Conservation (phyloP, 1,140 invertebrate species). For the Trichomalopsis sarcophagae region DNA sequence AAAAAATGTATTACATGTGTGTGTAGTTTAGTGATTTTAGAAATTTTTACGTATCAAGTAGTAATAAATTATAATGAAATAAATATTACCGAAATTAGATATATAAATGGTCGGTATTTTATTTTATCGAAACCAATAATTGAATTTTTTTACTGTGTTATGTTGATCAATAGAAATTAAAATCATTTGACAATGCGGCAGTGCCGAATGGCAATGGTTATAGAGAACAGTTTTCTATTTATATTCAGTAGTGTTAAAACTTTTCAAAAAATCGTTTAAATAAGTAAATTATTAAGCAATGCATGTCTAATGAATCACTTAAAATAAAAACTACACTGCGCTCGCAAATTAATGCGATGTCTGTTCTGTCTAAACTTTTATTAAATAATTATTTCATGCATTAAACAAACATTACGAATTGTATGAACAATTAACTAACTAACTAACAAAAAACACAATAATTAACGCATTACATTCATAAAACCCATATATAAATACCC, state of each 20-base stretch:
- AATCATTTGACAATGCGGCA: too few relatives aligned
- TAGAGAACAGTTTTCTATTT: neutral
- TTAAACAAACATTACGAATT: neutral
- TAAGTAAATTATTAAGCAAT: neutral
- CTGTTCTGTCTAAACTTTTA: neutral
- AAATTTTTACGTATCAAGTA: neutral
- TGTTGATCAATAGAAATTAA: too few relatives aligned
- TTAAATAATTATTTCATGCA: neutral
- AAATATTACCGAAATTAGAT: neutral
- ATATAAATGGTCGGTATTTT: neutral
- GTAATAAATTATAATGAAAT: neutral
- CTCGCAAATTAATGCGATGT: neutral
- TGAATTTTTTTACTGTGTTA: neutral
- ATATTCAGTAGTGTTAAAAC: neutral
- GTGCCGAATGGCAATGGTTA: too few relatives aligned
- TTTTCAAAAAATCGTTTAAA: neutral
- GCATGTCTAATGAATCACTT: neutral
- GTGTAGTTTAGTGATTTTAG: neutral
- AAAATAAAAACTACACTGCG: neutral
- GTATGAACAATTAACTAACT: neutral
- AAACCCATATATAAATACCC: neutral
- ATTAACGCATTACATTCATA: neutral
- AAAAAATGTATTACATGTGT: neutral
- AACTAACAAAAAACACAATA: constrained; percentile 3
- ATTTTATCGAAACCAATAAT: neutral